Percentiles rank a stretch among this genome's conserved stretches.
phyloP scores from a whole-genome alignment of 2,113 vertebrate genomes.

The Helogale parvula region DNA sequence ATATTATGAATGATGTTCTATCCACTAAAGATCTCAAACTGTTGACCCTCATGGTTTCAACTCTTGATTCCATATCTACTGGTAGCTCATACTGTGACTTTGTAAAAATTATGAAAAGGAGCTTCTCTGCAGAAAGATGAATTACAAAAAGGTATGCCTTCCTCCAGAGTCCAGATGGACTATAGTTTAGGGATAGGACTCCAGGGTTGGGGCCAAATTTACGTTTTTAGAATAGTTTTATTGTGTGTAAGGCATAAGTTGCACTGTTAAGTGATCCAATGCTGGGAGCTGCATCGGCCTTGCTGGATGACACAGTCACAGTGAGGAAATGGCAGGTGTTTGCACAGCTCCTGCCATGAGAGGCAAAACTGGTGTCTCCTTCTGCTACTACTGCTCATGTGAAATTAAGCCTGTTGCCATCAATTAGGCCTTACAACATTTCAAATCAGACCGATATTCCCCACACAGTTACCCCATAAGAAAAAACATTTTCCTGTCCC shows the following conservation, averaged over 20 bases:
- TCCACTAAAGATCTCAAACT: not conserved
- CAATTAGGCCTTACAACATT: too few relatives aligned
- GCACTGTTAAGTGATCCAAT: not conserved
- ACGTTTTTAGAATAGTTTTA: not conserved
- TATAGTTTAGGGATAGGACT: not conserved
- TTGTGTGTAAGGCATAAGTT: not conserved
- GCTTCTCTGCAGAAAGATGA: not conserved
- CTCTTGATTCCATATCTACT: not conserved
- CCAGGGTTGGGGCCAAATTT: accelerated
- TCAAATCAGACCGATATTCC: too few relatives aligned
- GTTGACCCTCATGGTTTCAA: not conserved
- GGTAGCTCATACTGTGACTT: not conserved
- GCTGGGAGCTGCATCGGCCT: too few relatives aligned
- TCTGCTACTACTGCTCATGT: too few relatives aligned
- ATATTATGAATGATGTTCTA: not conserved
- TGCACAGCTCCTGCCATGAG: too few relatives aligned
- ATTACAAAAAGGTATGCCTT: not conserved
- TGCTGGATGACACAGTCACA: too few relatives aligned
- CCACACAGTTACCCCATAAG: too few relatives aligned
- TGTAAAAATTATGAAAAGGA: not conserved
- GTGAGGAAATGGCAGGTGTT: too few relatives aligned
- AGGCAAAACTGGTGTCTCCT: too few relatives aligned
- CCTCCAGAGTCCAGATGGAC: too few relatives aligned
- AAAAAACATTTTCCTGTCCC: too few relatives aligned
- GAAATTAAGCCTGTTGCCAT: too few relatives aligned